Base-by-base conservation (phyloP, 2,113 vertebrate genomes). In the Cephalophus harveyi region DNA sequence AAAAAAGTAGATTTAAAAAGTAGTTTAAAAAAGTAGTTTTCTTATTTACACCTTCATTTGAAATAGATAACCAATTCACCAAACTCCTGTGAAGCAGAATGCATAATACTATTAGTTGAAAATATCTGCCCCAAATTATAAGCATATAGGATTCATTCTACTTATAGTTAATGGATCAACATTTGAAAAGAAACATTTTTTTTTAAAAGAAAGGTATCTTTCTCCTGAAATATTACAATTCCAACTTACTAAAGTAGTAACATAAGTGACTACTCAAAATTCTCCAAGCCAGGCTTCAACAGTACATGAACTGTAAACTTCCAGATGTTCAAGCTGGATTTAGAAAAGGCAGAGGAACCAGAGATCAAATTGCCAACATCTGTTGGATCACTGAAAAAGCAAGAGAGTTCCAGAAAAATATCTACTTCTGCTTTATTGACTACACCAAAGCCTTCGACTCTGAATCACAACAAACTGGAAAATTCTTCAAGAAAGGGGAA, bases 211-310 rank as follows among this genome's bases (percentile, higher is more conserved):
- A 95, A 76, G 46, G 12, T 60, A 55, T 84, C 57, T 93, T 96
- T 89, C 60, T 97, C 82, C 64, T 85, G 59, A 87, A 43, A 86
- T 84, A 91, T 91, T 90, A 93, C 88, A 97, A 93, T 93, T 94
- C 62, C 40, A 92, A 81, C 27, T 95, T 91, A 91, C 33, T 76
- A 50, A 95, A 81, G 10, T 87, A 71, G n/a, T 67, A 87, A 89
- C 5, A 0, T 64, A 79, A 94, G n/a, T 91, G 71, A 94, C n/a
- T 71, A 21, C n/a, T 40, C 19, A 23, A 36, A 71, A 71, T 71
- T 71, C 67, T 71, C 67, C n/a, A 71, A 71, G 19, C n/a, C 67
- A 40, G 67, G 67, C 67, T 36, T 71, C n/a, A 71, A 23, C 64
- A 71, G n/a, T 71, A 71, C 4, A 36, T 36, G n/a, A 71, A 6